These are phyloP conservation scores for Willisornis vidua DNA, from an alignment of 2,113 vertebrate genomes.

Conservation along the genomic window DNA sequence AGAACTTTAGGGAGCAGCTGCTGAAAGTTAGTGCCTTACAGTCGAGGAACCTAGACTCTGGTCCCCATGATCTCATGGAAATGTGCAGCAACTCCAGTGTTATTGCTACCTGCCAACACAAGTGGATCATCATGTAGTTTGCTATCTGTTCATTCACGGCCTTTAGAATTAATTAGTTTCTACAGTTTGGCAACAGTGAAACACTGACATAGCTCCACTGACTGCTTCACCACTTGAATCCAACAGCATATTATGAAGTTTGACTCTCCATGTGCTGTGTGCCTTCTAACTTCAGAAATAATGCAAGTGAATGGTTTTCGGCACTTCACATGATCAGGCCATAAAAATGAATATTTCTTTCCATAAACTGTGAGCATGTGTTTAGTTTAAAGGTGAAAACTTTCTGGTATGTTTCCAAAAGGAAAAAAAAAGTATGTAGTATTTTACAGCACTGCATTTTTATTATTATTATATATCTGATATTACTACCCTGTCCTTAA, in stretches of 20 bases:
- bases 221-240: neutral
- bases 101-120: neutral
- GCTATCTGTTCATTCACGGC: neutral
- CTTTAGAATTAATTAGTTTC: neutral
- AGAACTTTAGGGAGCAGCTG: neutral
- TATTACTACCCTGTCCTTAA: constrained; percentile 62
- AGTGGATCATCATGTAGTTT: neutral
- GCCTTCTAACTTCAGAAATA: constrained; percentile 4
- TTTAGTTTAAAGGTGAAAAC: constrained; percentile 69
- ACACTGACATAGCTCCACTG: neutral
- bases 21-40: neutral
- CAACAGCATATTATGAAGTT: neutral
- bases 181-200: constrained; percentile 1
- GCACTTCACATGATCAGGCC: neutral
- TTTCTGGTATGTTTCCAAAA: constrained; percentile 49
- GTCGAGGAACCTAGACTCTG: neutral
- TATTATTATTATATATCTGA: constrained; percentile 54
- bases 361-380: constrained; percentile 58
- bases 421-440: neutral
- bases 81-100: neutral
- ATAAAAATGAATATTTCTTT: constrained; percentile 58
- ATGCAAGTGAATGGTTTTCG: neutral
- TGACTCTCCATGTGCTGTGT: neutral
- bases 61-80: neutral
- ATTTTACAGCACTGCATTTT: constrained; percentile 48